Conservation (phyloP, 2,797 vertebrate genomes). For the Oryzias dopingdopingensis region DNA sequence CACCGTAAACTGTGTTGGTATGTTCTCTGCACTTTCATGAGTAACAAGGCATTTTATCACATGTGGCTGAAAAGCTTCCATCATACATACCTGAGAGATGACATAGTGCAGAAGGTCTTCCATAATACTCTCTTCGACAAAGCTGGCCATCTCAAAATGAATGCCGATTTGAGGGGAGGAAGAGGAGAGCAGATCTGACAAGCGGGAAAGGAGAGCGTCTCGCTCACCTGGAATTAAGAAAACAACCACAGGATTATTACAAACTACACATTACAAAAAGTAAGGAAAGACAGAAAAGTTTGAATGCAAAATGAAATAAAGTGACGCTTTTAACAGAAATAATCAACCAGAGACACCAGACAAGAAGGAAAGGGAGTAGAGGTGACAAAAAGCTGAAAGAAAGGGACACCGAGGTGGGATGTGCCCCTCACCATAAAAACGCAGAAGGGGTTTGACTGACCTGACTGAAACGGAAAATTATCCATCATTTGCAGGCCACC, state of each 20-base stretch:
- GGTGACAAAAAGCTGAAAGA: too few relatives aligned
- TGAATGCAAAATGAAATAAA: not conserved
- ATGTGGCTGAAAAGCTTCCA: not conserved
- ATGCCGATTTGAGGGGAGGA: constrained; percentile 71
- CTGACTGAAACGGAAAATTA: constrained; percentile 81
- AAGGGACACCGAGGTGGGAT: too few relatives aligned
- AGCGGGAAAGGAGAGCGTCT: constrained; percentile 69
- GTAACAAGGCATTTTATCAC: not conserved
- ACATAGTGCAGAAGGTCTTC: constrained; percentile 77
- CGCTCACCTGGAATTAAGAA: constrained; percentile 71
- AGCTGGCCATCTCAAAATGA: constrained; percentile 88
- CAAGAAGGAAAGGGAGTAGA: not conserved
- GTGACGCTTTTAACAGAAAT: not conserved
- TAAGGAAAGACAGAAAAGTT: not conserved
- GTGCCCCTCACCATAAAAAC: too few relatives aligned
- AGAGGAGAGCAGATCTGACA: constrained; percentile 71
- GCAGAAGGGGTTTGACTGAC: constrained; percentile 41
- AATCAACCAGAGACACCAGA: not conserved
- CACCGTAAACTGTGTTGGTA: not conserved
- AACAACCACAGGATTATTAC: not conserved
- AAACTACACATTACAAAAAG: not conserved
- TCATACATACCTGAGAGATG: constrained; percentile 71
- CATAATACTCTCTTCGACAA: constrained; percentile 82
- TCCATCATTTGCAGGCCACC: constrained; percentile 89
- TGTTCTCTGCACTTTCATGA: not conserved